Base-by-base conservation (phyloP, 2,888 invertebrate species). In the Cataglyphis albicans region DNA sequence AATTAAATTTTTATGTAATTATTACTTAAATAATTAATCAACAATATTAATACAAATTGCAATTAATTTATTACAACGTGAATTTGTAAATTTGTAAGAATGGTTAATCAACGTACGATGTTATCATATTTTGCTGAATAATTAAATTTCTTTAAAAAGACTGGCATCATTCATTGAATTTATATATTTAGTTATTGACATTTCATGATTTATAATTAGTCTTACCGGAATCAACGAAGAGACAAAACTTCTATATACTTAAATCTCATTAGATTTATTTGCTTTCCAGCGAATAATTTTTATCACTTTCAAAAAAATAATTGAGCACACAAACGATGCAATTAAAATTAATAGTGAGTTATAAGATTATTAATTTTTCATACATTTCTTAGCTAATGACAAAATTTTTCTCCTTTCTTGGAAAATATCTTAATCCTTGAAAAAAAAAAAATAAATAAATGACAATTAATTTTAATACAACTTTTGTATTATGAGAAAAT, bases 151-250 rank as follows among this genome's bases (percentile, higher is more conserved):
- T 38, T 38, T 32, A 29, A 55, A 70, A 72, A 65, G 12, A 81
- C 15, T 44, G 0, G 32, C 32, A 72, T 57, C 32, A 82, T 82
- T 75, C 82, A 78, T 84, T 88, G 87, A 86, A 88, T 86, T 84
- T 87, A 75, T 82, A 85, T 80, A 41, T 81, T 75, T 72, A 84
- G 86, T 85, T 85, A 87, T 81, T 82, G 81, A 70, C 70, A 59
- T 64, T 32, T 67, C 48, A 68, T 63, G 74, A 35, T n/a, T 86
- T 18, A 48, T 1, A 48, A 48, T 48, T 48, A 87, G 85, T 88
- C 87, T 82, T 67, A 12, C 25, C n/a, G 10, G 61, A 80, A 70
- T 73, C 63, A 70, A 44, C 44, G 25, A 18, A 41, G 21, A 15
- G 55, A 75, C 64, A 74, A 63, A 85, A 83, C 12, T 9, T n/a